Evolutionary conservation across 1,140 invertebrate species (phyloP).

Genomic region (Ericerus pela): DNA sequence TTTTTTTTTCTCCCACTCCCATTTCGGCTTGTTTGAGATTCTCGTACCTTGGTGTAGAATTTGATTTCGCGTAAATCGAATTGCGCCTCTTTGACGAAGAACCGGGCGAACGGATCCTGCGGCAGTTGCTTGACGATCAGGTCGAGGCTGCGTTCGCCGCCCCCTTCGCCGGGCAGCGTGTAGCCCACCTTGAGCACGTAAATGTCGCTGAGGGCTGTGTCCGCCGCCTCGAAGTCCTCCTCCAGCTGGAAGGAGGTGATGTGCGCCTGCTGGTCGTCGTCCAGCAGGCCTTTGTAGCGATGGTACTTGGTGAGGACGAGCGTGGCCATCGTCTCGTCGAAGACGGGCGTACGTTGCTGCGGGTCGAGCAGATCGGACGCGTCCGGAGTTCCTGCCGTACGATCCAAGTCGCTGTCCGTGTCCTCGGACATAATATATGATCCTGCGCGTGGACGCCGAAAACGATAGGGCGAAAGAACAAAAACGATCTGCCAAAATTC

Average conservation of each 20-base stretch:
- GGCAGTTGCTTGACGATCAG: slow-evolving; percentile 61
- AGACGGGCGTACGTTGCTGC: neutral
- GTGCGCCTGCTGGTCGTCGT: neutral
- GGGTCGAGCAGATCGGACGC: neutral
- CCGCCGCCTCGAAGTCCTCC: neutral
- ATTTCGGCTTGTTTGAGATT: no score
- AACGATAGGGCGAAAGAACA: no score
- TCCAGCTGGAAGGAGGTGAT: neutral
- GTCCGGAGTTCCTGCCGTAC: neutral
- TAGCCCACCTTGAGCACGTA: slow-evolving; percentile 1
- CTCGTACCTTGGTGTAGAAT: slow-evolving; percentile 60
- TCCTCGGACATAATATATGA: neutral
- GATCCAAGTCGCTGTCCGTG: slow-evolving; percentile 1
- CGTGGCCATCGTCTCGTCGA: neutral
- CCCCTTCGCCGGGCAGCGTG: slow-evolving; percentile 9
- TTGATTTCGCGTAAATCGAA: slow-evolving; percentile 67
- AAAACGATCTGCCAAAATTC: no score
- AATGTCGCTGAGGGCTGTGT: neutral
- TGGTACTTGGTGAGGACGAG: neutral
- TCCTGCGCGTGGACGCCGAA: no score
- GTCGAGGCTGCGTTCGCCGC: slow-evolving; percentile 29
- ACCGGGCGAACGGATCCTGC: slow-evolving; percentile 53
- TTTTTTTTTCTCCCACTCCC: no score
- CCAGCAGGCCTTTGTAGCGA: neutral
- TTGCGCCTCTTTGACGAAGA: slow-evolving; percentile 62